Conservation (phyloP, 92 coral and sea anemone genomes). For the Epizoanthus scotinus region DNA sequence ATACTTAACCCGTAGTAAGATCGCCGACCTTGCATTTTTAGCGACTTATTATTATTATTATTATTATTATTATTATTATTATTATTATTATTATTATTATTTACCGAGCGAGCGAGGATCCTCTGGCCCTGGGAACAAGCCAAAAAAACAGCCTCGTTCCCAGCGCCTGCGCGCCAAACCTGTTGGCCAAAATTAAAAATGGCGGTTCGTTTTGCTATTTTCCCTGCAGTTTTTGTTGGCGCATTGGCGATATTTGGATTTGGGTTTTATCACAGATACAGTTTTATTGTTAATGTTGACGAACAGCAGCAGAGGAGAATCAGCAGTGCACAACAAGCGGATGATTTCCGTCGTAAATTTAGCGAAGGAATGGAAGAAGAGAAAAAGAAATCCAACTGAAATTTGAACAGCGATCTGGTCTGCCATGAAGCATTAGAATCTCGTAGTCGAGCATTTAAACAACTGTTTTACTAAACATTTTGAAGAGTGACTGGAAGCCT, state of each 20-base stretch:
- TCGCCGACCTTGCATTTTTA: too few relatives aligned
- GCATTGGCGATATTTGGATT: slow-evolving; percentile 74
- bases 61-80: too few relatives aligned
- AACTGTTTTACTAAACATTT: neutral
- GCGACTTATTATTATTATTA: too few relatives aligned
- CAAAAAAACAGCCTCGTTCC: too few relatives aligned
- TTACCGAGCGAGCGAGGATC: too few relatives aligned
- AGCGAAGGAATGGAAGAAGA: slow-evolving; percentile 72
- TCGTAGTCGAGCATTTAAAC: too few relatives aligned
- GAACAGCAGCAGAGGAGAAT: slow-evolving; percentile 72
- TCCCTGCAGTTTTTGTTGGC: slow-evolving; percentile 86
- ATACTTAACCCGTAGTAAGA: too few relatives aligned
- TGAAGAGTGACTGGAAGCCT: neutral
- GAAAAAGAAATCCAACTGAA: slow-evolving; percentile 39
- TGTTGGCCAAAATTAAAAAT: slow-evolving; percentile 25
- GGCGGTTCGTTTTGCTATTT: slow-evolving; percentile 79
- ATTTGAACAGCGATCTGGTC: too few relatives aligned
- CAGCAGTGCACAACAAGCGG: slow-evolving; percentile 69
- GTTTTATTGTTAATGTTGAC: slow-evolving; percentile 67
- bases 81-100: too few relatives aligned
- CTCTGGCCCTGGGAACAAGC: too few relatives aligned
- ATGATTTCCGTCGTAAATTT: slow-evolving; percentile 80
- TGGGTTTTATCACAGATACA: slow-evolving; percentile 88
- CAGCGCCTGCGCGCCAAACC: neutral
- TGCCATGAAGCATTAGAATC: too few relatives aligned